Evolutionary conservation across 2,888 invertebrate genomes (phyloP), one percentile per base, ranked within the genome.

Genomic region (Oscheius sp.): DNA sequence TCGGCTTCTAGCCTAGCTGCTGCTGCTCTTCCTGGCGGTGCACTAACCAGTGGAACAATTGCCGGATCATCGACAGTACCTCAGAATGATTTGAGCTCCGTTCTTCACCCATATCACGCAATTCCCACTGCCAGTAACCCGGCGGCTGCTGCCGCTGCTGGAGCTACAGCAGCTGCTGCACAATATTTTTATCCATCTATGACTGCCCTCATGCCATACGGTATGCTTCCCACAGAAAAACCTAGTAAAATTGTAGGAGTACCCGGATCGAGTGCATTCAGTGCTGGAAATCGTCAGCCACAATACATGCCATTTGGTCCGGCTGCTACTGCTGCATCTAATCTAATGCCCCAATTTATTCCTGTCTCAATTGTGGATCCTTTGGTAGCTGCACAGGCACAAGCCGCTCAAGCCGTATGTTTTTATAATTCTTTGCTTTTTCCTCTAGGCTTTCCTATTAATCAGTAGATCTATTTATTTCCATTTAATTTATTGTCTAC

Each of bases 351-450:
- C 49, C 82, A 83, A 49, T 83, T 82, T 74, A 80, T 86, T 45
- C 86, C 86, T 49, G 84, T 86, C 43, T 81, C 85, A 25, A 76
- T 87, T 64, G 82, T 86, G 71, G 86, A 85, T 69, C 85, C 84
- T 41, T 35, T 72, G 9, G 49, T 79, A 16, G 58, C 70, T 16
- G 53, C 70, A 0, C 77, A 76, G 66, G 75, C 74, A 53, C 79
- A 79, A 63, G 76, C 29, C 13, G 58, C 58, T 27, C 61, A 61
- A 61, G 43, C 61, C 18, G 61, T 61, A 43, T 43, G 61, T 61
- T 43, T 61, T 61, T 61, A 43, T 25, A 61, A 43, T 61, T 61
- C 35, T 35, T 43, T 41, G 43, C 43, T 61, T 29, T 29, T 58
- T 35, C 35, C 35, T 35, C 35, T 35, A 35, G 35, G 35, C 35